A percentile compares a stretch with the other conserved stretches of the same genome.
Conservation (phyloP, 2,888 invertebrate species). For the Ecdyonurus torrentis region DNA sequence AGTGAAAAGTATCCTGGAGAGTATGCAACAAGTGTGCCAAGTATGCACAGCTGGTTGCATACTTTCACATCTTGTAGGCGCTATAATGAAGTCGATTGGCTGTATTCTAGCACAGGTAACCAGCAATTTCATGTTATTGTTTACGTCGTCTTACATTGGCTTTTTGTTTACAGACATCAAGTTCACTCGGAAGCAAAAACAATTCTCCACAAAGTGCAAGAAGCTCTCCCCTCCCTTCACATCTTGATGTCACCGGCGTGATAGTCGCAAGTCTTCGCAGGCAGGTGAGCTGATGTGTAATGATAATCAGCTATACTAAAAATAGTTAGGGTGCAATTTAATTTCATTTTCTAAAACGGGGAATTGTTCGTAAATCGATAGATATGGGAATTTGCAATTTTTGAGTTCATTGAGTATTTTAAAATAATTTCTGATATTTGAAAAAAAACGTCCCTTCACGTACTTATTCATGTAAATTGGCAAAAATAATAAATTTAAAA, state of each 20-base stretch:
- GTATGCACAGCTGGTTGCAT: neutral
- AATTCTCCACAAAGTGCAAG: slow-evolving; percentile 48
- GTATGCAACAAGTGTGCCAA: neutral
- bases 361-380: too few relatives aligned
- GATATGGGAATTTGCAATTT: too few relatives aligned
- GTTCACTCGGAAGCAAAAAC: slow-evolving; percentile 50
- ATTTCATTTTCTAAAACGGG: too few relatives aligned
- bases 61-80: neutral
- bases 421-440: too few relatives aligned
- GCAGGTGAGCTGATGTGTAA: too few relatives aligned
- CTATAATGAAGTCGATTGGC: neutral
- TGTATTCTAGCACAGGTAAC: slow-evolving; percentile 28
- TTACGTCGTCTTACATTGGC: neutral
- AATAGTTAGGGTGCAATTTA: too few relatives aligned
- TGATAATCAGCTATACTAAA: too few relatives aligned
- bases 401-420: too few relatives aligned
- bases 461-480: too few relatives aligned
- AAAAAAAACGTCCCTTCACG: too few relatives aligned
- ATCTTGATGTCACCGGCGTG: slow-evolving; percentile 26
- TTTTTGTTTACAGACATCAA: slow-evolving; percentile 31
- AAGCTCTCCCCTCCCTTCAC: slow-evolving; percentile 31
- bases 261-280: slow-evolving; percentile 46
- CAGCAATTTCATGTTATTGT: slow-evolving; percentile 18
- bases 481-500: too few relatives aligned
- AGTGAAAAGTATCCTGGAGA: neutral